Percentiles rank a stretch among this genome's conserved stretches.
phyloP scores from a whole-genome alignment of 2,113 vertebrate species.

The Galeopterus variegatus region DNA sequence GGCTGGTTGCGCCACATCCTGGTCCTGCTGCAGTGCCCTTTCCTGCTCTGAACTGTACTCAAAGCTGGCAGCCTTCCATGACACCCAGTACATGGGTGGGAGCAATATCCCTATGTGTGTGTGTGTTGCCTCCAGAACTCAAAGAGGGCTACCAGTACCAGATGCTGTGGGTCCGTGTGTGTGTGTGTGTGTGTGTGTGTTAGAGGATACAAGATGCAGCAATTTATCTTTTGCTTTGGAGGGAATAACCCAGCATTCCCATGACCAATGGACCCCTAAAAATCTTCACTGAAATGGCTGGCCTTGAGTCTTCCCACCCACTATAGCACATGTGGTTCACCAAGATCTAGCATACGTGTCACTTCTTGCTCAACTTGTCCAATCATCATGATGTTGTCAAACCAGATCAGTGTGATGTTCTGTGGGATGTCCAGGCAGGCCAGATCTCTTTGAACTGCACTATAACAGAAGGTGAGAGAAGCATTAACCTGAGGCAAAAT shows the following conservation, averaged over 20 bases:
- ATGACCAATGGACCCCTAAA: background rate
- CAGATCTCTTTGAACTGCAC: background rate
- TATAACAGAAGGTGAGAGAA: background rate
- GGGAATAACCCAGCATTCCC: background rate
- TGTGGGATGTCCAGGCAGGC: background rate
- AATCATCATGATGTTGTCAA: background rate
- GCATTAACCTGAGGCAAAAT: background rate
- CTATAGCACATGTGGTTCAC: background rate
- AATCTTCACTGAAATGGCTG: background rate
- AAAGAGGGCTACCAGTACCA: background rate
- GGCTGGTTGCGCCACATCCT: background rate
- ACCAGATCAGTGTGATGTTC: background rate
- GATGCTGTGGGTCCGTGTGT: too few species aligned
- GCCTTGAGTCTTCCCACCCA: background rate
- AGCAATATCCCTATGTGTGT: background rate
- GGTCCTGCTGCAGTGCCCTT: background rate
- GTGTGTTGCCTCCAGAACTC: background rate
- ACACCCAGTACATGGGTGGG: background rate
- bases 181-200: background rate
- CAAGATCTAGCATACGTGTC: background rate
- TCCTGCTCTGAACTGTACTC: background rate
- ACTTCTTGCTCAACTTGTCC: background rate
- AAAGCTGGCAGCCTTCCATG: background rate
- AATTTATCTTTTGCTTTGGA: slow-evolving; percentile 15
- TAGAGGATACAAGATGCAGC: background rate